Evolutionary conservation across 2,797 vertebrate genomes (phyloP), one percentile per base, ranked within the genome.

Genomic region (Cyclopterus lumpus): DNA sequence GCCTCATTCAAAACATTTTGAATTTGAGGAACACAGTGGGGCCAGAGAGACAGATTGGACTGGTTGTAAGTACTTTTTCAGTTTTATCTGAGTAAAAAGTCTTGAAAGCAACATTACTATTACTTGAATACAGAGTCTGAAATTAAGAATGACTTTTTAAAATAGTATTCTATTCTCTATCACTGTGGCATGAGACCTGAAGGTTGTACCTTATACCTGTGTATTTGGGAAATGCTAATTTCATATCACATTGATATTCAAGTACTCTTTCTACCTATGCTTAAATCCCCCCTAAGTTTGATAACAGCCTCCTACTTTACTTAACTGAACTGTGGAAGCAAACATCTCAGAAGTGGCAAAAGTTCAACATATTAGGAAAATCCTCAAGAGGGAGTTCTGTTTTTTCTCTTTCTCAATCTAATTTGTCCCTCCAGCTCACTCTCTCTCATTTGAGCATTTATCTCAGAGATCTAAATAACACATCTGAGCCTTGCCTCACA

Each of bases 401-500:
- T 88, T 85, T 92, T 74, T 65, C 18, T 67, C 28, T 62, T 26
- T 48, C 22, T 24, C 57, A 1, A 26, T 59, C 62, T 46, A 8
- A 54, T 49, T 46, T 77, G 40, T 55, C 32, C 3, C 7, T 12
- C 3, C 18, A 30, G 20, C 9, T 64, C 14, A 12, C 60, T 40
- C 44, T 44, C 14, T 40, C n/a, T 48, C 12, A 34, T 53, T 15
- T 22, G 5, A 26, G 28, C 0, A 0, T 67, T 64, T 16, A 48
- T 22, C n/a, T 48, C 30, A 22, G 36, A 46, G 46, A 34, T 16
- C 18, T 64, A 9, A 26, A 60, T 55, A n/a, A 48, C 14, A 65
- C 44, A 20, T 34, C n/a, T 44, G 16, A 15, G 18, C 46, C 42
- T 12, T 20, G 11, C 24, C 42, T 34, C 26, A 51, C 26, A 68